A percentile compares a stretch with the other conserved stretches of the same genome.
Conservation (phyloP, 1,140 invertebrate genomes). For the Semibalanus balanoides region DNA sequence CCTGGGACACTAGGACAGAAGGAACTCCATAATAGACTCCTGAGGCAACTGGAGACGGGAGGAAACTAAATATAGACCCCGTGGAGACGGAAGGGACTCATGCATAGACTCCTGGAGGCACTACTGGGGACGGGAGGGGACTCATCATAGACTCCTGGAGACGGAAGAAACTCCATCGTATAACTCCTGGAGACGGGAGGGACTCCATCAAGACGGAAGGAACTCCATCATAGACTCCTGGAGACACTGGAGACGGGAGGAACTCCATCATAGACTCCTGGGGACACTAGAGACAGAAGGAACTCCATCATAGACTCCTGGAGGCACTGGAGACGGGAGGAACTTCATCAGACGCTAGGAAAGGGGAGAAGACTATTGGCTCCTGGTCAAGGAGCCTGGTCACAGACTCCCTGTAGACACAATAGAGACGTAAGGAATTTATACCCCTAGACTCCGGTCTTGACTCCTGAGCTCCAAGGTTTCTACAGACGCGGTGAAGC, state of each 20-base stretch:
- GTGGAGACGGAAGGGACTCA: neutral
- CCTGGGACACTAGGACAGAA: slow-evolving; percentile 34
- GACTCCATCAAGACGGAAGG: too few species aligned
- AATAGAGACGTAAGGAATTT: too few species aligned
- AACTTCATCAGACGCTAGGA: neutral
- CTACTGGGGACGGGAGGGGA: neutral
- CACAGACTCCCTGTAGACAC: too few species aligned
- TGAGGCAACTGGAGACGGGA: slow-evolving; percentile 16
- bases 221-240: neutral
- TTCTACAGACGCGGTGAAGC: too few species aligned
- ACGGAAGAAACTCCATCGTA: neutral
- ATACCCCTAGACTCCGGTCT: too few species aligned
- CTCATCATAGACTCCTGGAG: too few species aligned
- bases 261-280: neutral
- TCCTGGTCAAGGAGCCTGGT: too few species aligned
- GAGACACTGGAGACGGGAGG: neutral
- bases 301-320: neutral
- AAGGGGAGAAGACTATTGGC: neutral
- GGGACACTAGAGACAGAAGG: neutral
- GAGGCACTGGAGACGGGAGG: neutral
- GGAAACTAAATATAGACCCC: neutral
- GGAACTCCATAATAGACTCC: slow-evolving; percentile 37
- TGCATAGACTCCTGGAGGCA: neutral
- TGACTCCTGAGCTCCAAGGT: too few species aligned
- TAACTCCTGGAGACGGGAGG: neutral